phyloP scores from a whole-genome alignment of 2,797 vertebrate genomes.

The Microcaecilia unicolor region DNA sequence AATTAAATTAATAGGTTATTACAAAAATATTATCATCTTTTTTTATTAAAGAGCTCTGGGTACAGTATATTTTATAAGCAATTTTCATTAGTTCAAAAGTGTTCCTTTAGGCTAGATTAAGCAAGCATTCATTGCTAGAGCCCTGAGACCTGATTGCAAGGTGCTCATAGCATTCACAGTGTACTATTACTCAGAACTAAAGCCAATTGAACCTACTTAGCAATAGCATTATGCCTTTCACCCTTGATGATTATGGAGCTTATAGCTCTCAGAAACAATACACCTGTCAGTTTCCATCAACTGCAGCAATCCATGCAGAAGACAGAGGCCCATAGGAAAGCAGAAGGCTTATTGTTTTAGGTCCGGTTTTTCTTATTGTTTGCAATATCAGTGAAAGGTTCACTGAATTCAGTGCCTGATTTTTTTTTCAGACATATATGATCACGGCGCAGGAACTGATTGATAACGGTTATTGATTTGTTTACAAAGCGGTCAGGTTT shows the following conservation, averaged over 20 bases:
- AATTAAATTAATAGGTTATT: slow-evolving; percentile 99
- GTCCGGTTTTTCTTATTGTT: slow-evolving; percentile 71
- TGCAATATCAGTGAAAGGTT: slow-evolving; percentile 70
- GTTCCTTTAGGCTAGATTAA: slow-evolving; percentile 94
- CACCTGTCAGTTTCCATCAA: slow-evolving; percentile 94
- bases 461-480: slow-evolving; percentile 61
- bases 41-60: slow-evolving; percentile 96
- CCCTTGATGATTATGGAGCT: slow-evolving; percentile 88
- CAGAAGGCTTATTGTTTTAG: slow-evolving; percentile 76
- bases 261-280: slow-evolving; percentile 95
- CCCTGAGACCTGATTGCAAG: slow-evolving; percentile 79
- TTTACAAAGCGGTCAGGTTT: slow-evolving; percentile 44
- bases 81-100: slow-evolving; percentile 94
- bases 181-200: slow-evolving; percentile 93
- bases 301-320: slow-evolving; percentile 88
- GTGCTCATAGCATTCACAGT: slow-evolving; percentile 78
- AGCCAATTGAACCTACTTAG: slow-evolving; percentile 97
- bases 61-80: slow-evolving; percentile 98
- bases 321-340: slow-evolving; percentile 71
- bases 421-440: slow-evolving; percentile 61
- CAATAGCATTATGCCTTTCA: slow-evolving; percentile 84
- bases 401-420: slow-evolving; percentile 51
- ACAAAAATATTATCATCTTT: slow-evolving; percentile 81
- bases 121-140: slow-evolving; percentile 81
- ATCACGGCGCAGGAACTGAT: slow-evolving; percentile 66